These are phyloP conservation scores for Drosophila nigricruria DNA, from an alignment of 2,888 invertebrate genomes.

Conservation along the genomic window DNA sequence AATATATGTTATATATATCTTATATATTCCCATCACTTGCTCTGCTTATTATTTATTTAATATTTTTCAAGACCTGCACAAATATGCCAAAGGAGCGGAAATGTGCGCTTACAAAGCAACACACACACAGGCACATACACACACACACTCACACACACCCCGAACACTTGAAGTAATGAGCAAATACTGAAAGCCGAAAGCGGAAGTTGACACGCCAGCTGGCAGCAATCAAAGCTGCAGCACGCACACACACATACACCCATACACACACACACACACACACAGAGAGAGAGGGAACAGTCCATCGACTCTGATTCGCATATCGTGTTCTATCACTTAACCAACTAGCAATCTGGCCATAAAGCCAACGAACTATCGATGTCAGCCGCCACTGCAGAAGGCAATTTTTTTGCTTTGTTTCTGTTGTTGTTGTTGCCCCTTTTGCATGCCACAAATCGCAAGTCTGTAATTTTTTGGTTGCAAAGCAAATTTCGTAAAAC, in stretches of 20 bases:
- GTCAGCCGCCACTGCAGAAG: constrained; percentile 12
- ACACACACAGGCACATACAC: constrained; percentile 11
- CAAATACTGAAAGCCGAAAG: constrained; percentile 54
- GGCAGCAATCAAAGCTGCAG: constrained; percentile 22
- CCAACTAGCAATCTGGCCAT: constrained; percentile 34
- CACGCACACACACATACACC: constrained; percentile 11
- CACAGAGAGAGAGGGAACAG: too few relatives aligned
- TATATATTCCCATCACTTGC: neutral
- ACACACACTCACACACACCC: constrained; percentile 1
- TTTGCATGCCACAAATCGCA: constrained; percentile 59
- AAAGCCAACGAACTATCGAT: constrained; percentile 50
- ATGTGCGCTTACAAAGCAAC: constrained; percentile 28
- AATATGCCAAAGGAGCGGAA: constrained; percentile 55
- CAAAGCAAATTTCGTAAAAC: constrained; percentile 47
- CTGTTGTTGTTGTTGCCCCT: neutral
- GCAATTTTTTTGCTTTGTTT: neutral
- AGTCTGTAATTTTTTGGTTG: constrained; percentile 56
- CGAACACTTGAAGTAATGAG: constrained; percentile 57
- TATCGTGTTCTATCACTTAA: constrained; percentile 50
- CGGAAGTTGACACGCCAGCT: constrained; percentile 48
- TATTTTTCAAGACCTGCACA: constrained; percentile 44
- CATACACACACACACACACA: constrained; percentile 3
- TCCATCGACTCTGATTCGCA: constrained; percentile 20
- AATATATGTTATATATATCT: neutral
- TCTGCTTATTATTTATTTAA: constrained; percentile 13